A percentile compares a stretch with the other conserved stretches of the same genome.
phyloP scores from a whole-genome alignment of 2,797 vertebrate species.

The Mus spretus region DNA sequence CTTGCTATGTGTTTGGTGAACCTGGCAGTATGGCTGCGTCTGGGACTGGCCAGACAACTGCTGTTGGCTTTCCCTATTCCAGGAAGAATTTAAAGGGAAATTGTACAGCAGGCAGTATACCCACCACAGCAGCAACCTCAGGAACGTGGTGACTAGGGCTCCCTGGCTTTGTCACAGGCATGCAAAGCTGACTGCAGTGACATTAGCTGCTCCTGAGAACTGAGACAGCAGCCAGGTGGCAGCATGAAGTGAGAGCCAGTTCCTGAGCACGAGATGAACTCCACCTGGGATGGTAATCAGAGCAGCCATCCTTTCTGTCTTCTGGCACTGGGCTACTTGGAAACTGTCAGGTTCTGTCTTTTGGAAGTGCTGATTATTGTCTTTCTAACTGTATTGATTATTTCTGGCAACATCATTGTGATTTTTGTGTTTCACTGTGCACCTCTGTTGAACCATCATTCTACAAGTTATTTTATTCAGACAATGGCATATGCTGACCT shows the following conservation, averaged over 20 bases:
- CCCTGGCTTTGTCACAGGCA: conserved; percentile 83
- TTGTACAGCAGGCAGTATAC: conserved; percentile 87
- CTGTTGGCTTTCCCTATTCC: conserved; percentile 81
- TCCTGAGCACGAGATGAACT: conserved; percentile 95
- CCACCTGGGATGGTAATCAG: conserved; percentile 94
- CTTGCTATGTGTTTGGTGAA: conserved; percentile 78
- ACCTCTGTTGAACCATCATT: conserved; percentile 97
- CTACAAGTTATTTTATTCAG: conserved; percentile 98
- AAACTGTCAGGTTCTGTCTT: conserved; percentile 94
- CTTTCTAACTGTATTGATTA: conserved; percentile 96
- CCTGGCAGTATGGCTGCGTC: conserved; percentile 83
- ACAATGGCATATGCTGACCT: conserved; percentile 99
- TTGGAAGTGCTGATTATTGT: conserved; percentile 96
- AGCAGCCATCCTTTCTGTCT: conserved; percentile 95
- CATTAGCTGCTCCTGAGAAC: conserved; percentile 86
- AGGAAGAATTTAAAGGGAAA: conserved; percentile 85
- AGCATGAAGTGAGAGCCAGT: conserved; percentile 88
- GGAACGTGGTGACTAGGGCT: conserved; percentile 85
- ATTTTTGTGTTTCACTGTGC: conserved; percentile 99
- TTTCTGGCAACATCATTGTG: conserved; percentile 97
- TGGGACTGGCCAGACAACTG: conserved; percentile 81
- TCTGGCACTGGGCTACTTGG: conserved; percentile 94
- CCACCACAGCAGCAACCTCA: conserved; percentile 82
- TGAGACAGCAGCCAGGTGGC: conserved; percentile 86
- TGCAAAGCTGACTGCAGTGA: conserved; percentile 87